Percentiles rank a stretch among this genome's conserved stretches.
phyloP scores from a whole-genome alignment of 1,140 invertebrate genomes.

The Megathymus violae region DNA sequence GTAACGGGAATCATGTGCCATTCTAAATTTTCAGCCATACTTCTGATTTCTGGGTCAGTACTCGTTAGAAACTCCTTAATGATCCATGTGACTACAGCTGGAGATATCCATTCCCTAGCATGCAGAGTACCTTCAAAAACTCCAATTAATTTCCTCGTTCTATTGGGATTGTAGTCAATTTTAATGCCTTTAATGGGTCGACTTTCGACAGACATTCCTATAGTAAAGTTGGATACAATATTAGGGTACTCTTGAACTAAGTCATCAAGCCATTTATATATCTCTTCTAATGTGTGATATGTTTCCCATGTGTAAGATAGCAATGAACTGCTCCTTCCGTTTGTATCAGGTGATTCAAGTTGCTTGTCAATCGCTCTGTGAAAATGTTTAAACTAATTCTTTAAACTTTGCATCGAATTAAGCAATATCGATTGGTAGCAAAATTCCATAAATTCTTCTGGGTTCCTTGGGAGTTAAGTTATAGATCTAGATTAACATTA shows the following conservation, averaged over 20 bases:
- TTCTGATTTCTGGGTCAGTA: slow-evolving; percentile 70
- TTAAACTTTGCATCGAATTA: no score
- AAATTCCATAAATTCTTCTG: no score
- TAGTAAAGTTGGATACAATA: slow-evolving; percentile 80
- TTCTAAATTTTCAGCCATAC: slow-evolving; percentile 85
- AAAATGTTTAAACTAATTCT: no score
- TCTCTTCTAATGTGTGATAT: slow-evolving; percentile 78
- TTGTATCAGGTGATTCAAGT: slow-evolving; percentile 41
- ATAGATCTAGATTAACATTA: no score
- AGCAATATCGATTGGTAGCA: no score
- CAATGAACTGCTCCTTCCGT: slow-evolving; percentile 39
- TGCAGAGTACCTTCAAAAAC: slow-evolving; percentile 87
- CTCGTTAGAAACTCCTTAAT: slow-evolving; percentile 87
- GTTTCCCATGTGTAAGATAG: slow-evolving; percentile 71
- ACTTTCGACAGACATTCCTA: slow-evolving; percentile 85
- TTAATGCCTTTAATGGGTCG: slow-evolving; percentile 86
- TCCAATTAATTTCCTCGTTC: slow-evolving; percentile 47
- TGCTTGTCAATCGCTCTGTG: slow-evolving; percentile 65
- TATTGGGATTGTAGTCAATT: slow-evolving; percentile 81
- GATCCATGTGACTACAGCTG: slow-evolving; percentile 89
- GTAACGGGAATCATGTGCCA: slow-evolving; percentile 86
- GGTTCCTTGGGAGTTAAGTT: no score
- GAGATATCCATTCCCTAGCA: slow-evolving; percentile 91
- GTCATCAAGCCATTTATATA: slow-evolving; percentile 81
- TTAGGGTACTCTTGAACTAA: slow-evolving; percentile 64